Evolutionary conservation across 1,140 invertebrate species (phyloP), one percentile per base, ranked within the genome.

Genomic region (Ceratina australensis): DNA sequence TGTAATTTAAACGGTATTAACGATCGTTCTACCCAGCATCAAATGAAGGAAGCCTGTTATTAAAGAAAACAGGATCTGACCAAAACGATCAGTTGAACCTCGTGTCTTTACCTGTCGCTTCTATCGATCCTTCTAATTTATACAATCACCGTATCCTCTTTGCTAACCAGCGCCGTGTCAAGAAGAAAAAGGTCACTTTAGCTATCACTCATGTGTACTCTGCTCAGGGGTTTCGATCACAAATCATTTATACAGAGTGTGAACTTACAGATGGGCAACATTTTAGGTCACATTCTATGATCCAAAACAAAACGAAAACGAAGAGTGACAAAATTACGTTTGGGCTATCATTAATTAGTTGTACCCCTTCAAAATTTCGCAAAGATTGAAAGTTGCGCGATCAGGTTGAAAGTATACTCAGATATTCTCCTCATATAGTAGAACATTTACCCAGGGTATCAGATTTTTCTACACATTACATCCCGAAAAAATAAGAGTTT

Each of bases 141-240:
- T 33, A 20, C 26, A 3, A 50, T 42, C 33, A 42, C 33, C 5
- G 15, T n/a, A 18, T 18, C 22, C 1, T 18, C 22, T 59, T 56
- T 56, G 22, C 42, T 22, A 20, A n/a, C 13, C 3, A n/a, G 15
- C n/a, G 13, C 54, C 18, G 22, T 22, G 22, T 22, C 5, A n/a
- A 57, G 50, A 72, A 78, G 68, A 65, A 65, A 64, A 64, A 78
- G 59, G 68, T 72, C 76, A 72, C 60, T 78, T 78, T 28, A 24
- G 22, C 64, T 72, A 49, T 63, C 50, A 49, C n/a, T 72, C 33
- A 64, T 18, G 20, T 42, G 10, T 10, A 42, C 10, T 63, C 28
- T 54, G 68, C n/a, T 72, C 54, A 47, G 61, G 42, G 24, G 33
- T n/a, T n/a, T 16, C 2, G n/a, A 10, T 24, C 56, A 72, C 18